Base-by-base conservation (phyloP, 2,888 invertebrate genomes). In the Exephanes ischioxanthus region DNA sequence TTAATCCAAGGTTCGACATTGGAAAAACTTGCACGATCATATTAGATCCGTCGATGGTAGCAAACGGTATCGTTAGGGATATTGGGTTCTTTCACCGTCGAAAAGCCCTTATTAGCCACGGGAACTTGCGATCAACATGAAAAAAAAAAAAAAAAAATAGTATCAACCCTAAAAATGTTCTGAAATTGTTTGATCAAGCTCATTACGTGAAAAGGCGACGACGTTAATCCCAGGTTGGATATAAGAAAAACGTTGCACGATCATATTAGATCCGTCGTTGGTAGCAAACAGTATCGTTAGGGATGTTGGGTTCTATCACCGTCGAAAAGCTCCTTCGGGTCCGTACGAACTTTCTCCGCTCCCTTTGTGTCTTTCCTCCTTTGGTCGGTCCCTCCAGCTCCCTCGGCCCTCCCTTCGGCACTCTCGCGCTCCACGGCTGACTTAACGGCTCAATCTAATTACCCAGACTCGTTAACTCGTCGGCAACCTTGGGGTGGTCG, bases 401-500 rank as follows among this genome's bases (percentile, higher is more conserved):
- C 26, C 19, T n/a, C 37, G 26, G 33, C 71, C 72, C 7, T n/a
- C 61, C 16, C 45, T 53, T 61, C 48, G 37, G 37, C 16, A 55
- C 41, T 53, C 11, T 41, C 61, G 48, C 19, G 75, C 51, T 76
- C 70, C 66, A 51, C 53, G 55, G 61, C 67, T 51, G 71, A 78
- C 80, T 84, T 76, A 84, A 86, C 75, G 71, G 73, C 82, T 84
- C 71, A 78, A 84, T 84, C 79, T 84, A 86, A 86, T 86, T 84
- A 86, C 80, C 61, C 55, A 26, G 79, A 61, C 77, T 80, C 84
- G 84, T 84, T 86, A 82, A 71, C 81, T 78, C 53, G 66, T 77
- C 73, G 75, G 53, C 72, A 85, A 66, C 66, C 71, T 22, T 73
- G 73, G 66, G 37, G 70, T 33, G 53, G 41, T 71, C 58, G 70